These are phyloP conservation scores for Thymallus thymallus DNA, from an alignment of 2,113 vertebrate genomes.

Conservation along the genomic window DNA sequence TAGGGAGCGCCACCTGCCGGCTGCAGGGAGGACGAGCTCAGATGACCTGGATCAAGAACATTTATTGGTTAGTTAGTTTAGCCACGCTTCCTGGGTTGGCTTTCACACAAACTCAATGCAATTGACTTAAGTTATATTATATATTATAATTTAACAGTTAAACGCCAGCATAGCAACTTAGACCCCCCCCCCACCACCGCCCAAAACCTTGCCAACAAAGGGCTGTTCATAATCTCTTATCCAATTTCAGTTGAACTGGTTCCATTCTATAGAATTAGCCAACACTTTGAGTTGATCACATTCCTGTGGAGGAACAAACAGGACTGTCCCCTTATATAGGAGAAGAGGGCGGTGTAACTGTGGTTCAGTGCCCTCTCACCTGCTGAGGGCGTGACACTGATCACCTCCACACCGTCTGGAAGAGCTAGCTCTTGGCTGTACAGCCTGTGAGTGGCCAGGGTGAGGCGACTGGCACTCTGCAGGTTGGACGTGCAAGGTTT, in stretches of 20 bases:
- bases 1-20: conserved; percentile 89
- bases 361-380: conserved; percentile 72
- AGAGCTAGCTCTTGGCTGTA: conserved; percentile 88
- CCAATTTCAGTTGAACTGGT: neutral
- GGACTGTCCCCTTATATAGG: neutral
- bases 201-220: neutral
- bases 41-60: conserved; percentile 78
- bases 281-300: neutral
- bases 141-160: neutral
- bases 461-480: conserved; percentile 88
- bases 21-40: conserved; percentile 93
- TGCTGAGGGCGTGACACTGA: conserved; percentile 92
- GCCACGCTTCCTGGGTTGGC: too few species aligned
- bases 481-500: conserved; percentile 86
- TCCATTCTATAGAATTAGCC: neutral
- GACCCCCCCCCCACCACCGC: too few species aligned
- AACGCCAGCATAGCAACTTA: neutral
- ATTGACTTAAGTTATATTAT: neutral
- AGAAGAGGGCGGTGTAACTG: neutral
- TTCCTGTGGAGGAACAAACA: neutral
- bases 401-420: conserved; percentile 87
- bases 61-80: too few species aligned
- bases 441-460: conserved; percentile 81
- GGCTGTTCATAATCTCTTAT: neutral
- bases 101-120: neutral